These are phyloP conservation scores for Diuraphis noxia DNA, from an alignment of 1,140 invertebrate genomes.

Conservation along the genomic window DNA sequence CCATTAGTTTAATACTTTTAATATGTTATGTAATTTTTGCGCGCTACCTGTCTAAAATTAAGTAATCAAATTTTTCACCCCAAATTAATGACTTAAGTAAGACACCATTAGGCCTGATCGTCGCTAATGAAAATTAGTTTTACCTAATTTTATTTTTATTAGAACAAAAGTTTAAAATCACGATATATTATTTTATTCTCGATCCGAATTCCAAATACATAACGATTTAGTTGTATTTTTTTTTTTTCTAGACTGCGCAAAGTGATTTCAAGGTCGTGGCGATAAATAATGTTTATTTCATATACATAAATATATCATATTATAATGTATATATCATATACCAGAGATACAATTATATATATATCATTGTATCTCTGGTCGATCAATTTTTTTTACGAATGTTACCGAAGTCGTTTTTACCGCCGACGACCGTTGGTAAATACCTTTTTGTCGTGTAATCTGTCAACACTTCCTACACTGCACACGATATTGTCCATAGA, in stretches of 20 bases:
- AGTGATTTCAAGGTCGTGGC: neutral
- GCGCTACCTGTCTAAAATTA: neutral
- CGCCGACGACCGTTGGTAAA: neutral
- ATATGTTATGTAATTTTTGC: conserved; percentile 13
- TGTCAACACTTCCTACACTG: conserved; percentile 12
- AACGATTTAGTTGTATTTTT: neutral
- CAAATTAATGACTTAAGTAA: neutral
- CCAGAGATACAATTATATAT: too few relatives aligned
- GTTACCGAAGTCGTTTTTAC: neutral
- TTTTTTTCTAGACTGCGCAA: neutral
- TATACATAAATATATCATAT: neutral
- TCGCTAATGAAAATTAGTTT: neutral
- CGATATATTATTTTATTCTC: neutral
- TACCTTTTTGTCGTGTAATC: conserved; percentile 14
- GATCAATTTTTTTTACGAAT: neutral
- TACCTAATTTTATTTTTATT: neutral
- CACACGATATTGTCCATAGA: neutral
- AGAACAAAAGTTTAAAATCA: neutral
- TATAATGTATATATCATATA: neutral
- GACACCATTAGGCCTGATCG: neutral
- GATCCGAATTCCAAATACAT: neutral
- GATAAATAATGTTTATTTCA: conserved; percentile 23
- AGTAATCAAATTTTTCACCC: conserved; percentile 25
- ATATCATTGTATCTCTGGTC: conserved; percentile 1
- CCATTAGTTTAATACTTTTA: neutral